Conservation (phyloP, 1,140 invertebrate species). For the Zaprionus lachaisei region DNA sequence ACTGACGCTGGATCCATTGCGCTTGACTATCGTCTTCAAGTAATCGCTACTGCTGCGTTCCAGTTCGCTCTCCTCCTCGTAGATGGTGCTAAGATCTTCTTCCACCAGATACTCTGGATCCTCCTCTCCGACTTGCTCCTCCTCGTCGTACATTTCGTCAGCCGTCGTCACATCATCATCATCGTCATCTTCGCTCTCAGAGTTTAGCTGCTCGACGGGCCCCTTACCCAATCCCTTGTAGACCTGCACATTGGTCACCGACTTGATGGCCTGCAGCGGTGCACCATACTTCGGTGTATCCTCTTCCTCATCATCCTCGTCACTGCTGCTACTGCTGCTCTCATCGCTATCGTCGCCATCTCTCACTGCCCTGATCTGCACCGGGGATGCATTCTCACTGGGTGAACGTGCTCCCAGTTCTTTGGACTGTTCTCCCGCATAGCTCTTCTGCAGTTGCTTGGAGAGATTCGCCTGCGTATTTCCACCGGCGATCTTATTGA, state of each 20-base stretch:
- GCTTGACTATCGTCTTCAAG: slow-evolving; percentile 70
- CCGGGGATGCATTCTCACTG: slow-evolving; percentile 70
- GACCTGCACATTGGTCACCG: slow-evolving; percentile 85
- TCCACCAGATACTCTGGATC: slow-evolving; percentile 60
- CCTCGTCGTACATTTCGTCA: slow-evolving; percentile 76
- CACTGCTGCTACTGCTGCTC: slow-evolving; percentile 46
- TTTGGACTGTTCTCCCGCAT: slow-evolving; percentile 79
- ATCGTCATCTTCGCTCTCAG: slow-evolving; percentile 57
- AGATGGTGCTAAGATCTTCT: slow-evolving; percentile 85
- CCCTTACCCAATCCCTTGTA: slow-evolving; percentile 66
- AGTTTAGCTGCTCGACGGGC: slow-evolving; percentile 38
- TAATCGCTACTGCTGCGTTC: slow-evolving; percentile 78
- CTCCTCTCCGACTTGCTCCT: slow-evolving; percentile 63
- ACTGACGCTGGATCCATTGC: slow-evolving; percentile 50
- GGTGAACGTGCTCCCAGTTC: slow-evolving; percentile 70
- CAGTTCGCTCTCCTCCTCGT: slow-evolving; percentile 85
- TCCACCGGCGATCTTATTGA: slow-evolving; percentile 65
- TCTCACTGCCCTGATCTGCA: slow-evolving; percentile 24
- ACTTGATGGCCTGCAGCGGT: slow-evolving; percentile 84
- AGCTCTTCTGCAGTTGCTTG: slow-evolving; percentile 73
- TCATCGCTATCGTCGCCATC: slow-evolving; percentile 39
- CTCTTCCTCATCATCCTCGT: slow-evolving; percentile 59
- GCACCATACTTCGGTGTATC: slow-evolving; percentile 64
- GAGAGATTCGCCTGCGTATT: slow-evolving; percentile 68
- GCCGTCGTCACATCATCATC: slow-evolving; percentile 78